Evolutionary conservation across 2,888 invertebrate genomes (phyloP).

Genomic region (Drosophila rubida): DNA sequence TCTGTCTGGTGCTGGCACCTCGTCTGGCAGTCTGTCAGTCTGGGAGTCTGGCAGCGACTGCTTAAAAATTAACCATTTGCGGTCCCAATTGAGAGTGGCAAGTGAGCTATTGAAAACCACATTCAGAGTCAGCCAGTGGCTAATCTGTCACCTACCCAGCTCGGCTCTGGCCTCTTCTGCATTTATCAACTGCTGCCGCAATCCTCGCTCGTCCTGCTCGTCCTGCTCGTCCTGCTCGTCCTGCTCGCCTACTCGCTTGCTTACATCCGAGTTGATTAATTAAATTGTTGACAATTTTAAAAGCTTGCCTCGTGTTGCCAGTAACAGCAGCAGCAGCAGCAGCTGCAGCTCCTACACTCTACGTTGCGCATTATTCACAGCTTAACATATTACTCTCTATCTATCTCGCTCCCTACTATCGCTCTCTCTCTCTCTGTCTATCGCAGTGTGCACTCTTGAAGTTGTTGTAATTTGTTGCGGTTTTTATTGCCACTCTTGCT

Average conservation of each 20-base stretch:
- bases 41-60: slow-evolving; percentile 7
- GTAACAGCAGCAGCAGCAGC: neutral
- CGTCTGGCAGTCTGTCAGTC: neutral
- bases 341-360: slow-evolving; percentile 9
- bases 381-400: slow-evolving; percentile 52
- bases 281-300: slow-evolving; percentile 80
- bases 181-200: slow-evolving; percentile 36
- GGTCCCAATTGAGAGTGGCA: slow-evolving; percentile 58
- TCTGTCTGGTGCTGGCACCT: slow-evolving; percentile 12
- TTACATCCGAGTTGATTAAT: slow-evolving; percentile 68
- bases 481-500: slow-evolving; percentile 44
- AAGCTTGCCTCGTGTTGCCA: slow-evolving; percentile 52
- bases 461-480: slow-evolving; percentile 40
- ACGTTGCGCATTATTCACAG: slow-evolving; percentile 69
- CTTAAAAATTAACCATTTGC: slow-evolving; percentile 59
- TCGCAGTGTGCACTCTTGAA: neutral
- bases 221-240: neutral
- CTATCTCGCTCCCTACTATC: slow-evolving; percentile 1
- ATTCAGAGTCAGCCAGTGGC: slow-evolving; percentile 36
- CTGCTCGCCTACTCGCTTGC: neutral
- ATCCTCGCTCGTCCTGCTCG: neutral
- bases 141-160: slow-evolving; percentile 34
- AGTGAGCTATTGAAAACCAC: slow-evolving; percentile 37
- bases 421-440: neutral
- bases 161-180: neutral